A percentile compares a stretch with the other conserved stretches of the same genome.
Evolutionary conservation across 1,140 invertebrate species (phyloP).

Genomic region (Periplaneta americana): DNA sequence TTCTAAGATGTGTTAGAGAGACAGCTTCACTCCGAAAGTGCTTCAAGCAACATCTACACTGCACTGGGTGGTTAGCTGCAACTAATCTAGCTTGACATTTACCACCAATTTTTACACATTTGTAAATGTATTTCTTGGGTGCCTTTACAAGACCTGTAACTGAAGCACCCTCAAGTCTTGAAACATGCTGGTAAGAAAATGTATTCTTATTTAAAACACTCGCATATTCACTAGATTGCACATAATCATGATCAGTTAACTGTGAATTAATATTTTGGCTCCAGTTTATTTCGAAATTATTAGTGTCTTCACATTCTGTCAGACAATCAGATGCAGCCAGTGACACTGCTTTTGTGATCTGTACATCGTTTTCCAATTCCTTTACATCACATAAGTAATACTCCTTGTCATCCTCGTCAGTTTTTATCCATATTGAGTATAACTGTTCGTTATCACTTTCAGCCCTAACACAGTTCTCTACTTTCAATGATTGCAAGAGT

Average conservation of each 20-base stretch:
- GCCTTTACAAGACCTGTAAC: not conserved
- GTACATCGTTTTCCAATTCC: not conserved
- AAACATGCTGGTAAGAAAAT: not conserved
- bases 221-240: not conserved
- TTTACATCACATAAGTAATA: slow-evolving; percentile 3
- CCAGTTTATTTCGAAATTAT: not conserved
- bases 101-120: not conserved
- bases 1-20: not conserved
- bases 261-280: not conserved
- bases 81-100: not conserved
- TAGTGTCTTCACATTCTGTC: not conserved
- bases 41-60: not conserved
- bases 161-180: not conserved
- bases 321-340: not conserved
- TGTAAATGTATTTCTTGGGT: not conserved
- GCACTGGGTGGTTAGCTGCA: not conserved
- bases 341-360: not conserved
- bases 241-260: not conserved
- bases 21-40: not conserved
- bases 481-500: not conserved
- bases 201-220: not conserved
- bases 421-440: not conserved
- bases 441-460: not conserved
- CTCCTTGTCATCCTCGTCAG: not conserved
- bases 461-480: not conserved